These are phyloP conservation scores for Ursus arctos DNA, from an alignment of 2,113 vertebrate species.

Conservation along the genomic window DNA sequence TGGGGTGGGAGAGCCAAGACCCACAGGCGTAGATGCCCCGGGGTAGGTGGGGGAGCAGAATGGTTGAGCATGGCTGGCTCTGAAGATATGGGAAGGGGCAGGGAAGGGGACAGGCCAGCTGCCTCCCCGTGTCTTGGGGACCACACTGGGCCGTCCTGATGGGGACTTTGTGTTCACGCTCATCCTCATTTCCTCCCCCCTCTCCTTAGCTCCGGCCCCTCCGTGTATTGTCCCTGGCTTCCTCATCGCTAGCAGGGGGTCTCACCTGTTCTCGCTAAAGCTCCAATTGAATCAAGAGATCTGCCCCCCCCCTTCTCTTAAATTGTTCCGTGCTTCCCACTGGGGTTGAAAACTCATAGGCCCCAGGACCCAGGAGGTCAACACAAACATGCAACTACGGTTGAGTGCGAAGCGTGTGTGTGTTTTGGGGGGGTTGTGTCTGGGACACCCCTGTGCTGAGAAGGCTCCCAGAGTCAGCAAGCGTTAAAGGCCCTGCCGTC, in stretches of 20 bases:
- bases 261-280: background rate
- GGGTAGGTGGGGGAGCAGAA: background rate
- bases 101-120: background rate
- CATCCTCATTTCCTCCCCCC: background rate
- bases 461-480: background rate
- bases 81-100: no score
- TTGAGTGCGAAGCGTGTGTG: no score
- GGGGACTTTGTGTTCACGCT: background rate
- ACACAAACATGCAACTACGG: fast-evolving
- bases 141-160: fast-evolving
- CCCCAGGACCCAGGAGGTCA: background rate
- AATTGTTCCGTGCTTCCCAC: background rate
- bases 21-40: background rate
- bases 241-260: no score
- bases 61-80: fast-evolving
- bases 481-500: background rate
- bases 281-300: background rate
- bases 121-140: background rate
- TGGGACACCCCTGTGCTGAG: background rate
- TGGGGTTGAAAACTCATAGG: background rate
- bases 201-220: background rate
- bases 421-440: background rate
- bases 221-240: fast-evolving
- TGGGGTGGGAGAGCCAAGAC: background rate
- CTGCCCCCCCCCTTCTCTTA: background rate